Base-by-base conservation (phyloP, 2,113 vertebrate genomes). In the Anseranas semipalmata region DNA sequence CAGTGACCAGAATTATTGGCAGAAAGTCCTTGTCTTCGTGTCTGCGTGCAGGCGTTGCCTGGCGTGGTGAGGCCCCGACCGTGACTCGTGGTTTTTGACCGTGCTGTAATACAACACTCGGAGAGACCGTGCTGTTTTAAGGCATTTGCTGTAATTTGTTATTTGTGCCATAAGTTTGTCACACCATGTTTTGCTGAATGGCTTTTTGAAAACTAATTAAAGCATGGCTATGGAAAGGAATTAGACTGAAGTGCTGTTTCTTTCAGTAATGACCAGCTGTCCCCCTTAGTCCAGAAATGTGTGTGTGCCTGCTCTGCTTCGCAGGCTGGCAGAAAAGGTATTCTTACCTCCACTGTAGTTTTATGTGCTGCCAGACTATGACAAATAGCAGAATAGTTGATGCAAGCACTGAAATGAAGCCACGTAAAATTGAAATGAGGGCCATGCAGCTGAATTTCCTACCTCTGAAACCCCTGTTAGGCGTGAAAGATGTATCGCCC, bases 331-430 rank as follows among this genome's bases (percentile, higher is more conserved):
- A 93, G 94, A 92, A 90, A 27, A 73, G 20, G 60, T 62, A 46
- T 20, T 85, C 17, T 14, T 86, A 25, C 56, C 17, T 87, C 79
- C n/a, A 0, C 52, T 71, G 79, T 72, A 53, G 65, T 87, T 97
- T 94, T 59, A 60, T 65, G 52, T 72, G 24, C 75, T 93, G 71
- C 70, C 77, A 81, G 16, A n/a, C 37, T 35, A 46, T 46, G 84
- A 28, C 35, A 80, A 93, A 56, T 95, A 96, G 88, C 88, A 84
- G 87, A 77, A 73, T 6, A 84, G 67, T 85, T 94, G 78, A 46
- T 73, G 48, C 37, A 39, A 55, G n/a, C 76, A 68, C 35, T 15
- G 6, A 56, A 86, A 41, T 4, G 32, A 90, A 95, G 85, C 35
- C 33, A 18, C 8, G 10, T 53, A 48, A 20, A 58, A 77, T 4